Base-by-base conservation (phyloP, 1,140 invertebrate genomes). In the Heliconius hewitsoni region DNA sequence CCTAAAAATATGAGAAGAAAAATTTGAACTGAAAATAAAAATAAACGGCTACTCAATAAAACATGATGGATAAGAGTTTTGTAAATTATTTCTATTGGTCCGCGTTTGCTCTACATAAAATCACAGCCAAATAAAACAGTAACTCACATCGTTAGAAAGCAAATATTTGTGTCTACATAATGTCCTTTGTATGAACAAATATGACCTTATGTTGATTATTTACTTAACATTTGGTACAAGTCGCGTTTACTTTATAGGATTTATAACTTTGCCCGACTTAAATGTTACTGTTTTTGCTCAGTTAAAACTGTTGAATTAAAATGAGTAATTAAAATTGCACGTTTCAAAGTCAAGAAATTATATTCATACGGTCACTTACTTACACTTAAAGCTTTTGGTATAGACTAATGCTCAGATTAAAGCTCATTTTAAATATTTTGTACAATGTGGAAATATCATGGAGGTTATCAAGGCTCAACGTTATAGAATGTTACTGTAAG, bases 121-220 rank as follows among this genome's bases (percentile, higher is more conserved):
- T 23, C 34, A 37, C 6, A 37, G 34, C 34, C 34, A 37, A 37
- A 37, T 37, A 37, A 37, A 66, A n/a, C 60, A 37, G 34, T 5
- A 66, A 66, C 60, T 66, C 60, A 66, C 60, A 66, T 27, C 60
- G 60, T 66, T 66, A 66, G 60, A 66, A 66, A 23, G 11, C 27
- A 66, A 66, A 66, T 27, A 66, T 66, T 66, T 13, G 23, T 66
- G n/a, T 66, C 11, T 2, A 66, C 60, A 66, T 66, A 66, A 66
- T 66, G 60, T 66, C 60, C 30, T 66, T 66, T 66, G 60, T 66
- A 27, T 13, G 27, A 27, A 66, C 60, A 66, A 66, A 66, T 66
- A 66, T 66, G 27, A 16, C 23, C 27, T 30, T 30, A 66, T 16
- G 60, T 2, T 66, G 34, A 37, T 37, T 66, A 66, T 66, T 66